Base-by-base conservation (phyloP, 2,113 vertebrate genomes). In the Burhinus bistriatus region DNA sequence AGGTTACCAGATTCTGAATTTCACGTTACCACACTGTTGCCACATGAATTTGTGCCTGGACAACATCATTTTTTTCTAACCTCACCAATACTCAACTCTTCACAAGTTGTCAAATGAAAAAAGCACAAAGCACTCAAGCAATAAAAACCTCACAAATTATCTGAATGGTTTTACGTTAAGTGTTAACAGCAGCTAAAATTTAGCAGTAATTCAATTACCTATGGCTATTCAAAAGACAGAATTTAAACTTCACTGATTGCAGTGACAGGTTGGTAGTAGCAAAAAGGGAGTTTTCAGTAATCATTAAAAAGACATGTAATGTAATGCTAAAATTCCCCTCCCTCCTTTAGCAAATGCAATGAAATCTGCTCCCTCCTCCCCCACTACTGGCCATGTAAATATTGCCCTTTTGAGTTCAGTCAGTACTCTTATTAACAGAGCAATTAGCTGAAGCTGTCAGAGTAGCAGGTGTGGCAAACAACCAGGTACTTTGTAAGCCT, bases 361-460 rank as follows among this genome's bases (percentile, higher is more conserved):
- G 66, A 73, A 27, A 79, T 73, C 72, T 58, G 42, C 19, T 80
- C 49, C 72, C 27, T 93, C 84, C 83, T 87, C 86, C 86, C 29
- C 45, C 76, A 3, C 68, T 52, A 5, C 36, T 26, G 13, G 64
- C 83, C 77, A 27, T n/a, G 26, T 59, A 77, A 73, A 57, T 55
- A 81, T n/a, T 11, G 2, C 25, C 68, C 78, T 64, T 26, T 18
- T 51, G 44, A 81, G 57, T 36, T 6, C 75, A 38, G 52, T 2
- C 84, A 57, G 65, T 42, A 25, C 55, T 52, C 65, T 16, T 16
- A 73, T 87, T 87, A 87, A 93, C 84, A 94, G 45, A 77, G 69
- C 93, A 96, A 91, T 93, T 59, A 87, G 85, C 80, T 75, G 87
- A 64, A 58, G 69, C 77, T 81, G 83, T 69, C 81, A 87, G 47